Percentiles rank a stretch among this genome's conserved stretches.
Conservation (phyloP, 2,888 invertebrate species). For the Synergus itoensis region DNA sequence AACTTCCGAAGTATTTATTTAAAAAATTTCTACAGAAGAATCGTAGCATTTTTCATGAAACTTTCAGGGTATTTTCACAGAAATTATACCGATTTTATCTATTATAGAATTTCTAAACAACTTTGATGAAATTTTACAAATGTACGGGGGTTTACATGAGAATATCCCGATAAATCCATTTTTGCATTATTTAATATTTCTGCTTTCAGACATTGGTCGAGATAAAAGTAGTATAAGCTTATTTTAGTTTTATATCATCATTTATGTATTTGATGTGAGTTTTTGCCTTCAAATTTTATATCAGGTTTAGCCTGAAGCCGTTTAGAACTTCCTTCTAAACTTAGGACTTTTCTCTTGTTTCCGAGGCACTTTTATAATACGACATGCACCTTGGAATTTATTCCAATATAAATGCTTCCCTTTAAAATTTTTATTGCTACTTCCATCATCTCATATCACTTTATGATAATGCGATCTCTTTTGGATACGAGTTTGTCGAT, state of each 20-base stretch:
- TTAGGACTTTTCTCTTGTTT: neutral
- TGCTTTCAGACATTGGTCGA: neutral
- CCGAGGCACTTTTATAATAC: neutral
- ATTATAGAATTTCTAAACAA: no score
- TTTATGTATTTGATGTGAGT: neutral
- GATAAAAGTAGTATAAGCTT: neutral
- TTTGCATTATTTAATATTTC: no score
- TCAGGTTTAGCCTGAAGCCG: conserved; percentile 4
- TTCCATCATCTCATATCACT: neutral
- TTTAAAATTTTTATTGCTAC: neutral
- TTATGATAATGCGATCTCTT: neutral
- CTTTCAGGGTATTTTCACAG: no score
- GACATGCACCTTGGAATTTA: neutral
- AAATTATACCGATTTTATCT: no score
- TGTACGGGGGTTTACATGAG: no score
- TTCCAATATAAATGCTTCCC: neutral
- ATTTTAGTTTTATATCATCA: neutral
- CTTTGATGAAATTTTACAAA: no score
- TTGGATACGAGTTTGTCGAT: neutral
- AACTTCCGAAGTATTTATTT: no score
- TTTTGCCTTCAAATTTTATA: neutral
- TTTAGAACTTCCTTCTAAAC: conserved; percentile 2
- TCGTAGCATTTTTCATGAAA: no score
- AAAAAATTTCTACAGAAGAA: no score
- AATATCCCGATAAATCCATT: no score